phyloP scores from a whole-genome alignment of 2,888 invertebrate species.

The Drosophila paramelanica region DNA sequence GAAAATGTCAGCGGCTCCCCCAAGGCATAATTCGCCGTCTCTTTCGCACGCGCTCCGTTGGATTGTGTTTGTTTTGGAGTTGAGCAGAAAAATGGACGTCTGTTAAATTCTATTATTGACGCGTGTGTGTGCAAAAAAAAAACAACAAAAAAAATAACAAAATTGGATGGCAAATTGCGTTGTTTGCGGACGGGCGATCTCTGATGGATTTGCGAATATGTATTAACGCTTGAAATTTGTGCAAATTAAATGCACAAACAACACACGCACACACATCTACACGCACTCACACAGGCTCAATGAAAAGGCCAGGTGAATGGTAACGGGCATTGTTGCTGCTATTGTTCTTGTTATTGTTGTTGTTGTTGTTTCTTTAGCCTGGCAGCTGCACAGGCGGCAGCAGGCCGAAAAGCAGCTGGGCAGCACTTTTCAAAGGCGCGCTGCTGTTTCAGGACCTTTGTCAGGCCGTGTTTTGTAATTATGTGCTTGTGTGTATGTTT shows the following conservation, averaged over 20 bases:
- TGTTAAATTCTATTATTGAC: conserved; percentile 74
- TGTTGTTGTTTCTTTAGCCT: conserved; percentile 27
- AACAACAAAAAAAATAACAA: conserved; percentile 14
- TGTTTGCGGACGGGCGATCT: conserved; percentile 64
- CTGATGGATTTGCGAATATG: conserved; percentile 42
- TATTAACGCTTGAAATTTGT: conserved; percentile 38
- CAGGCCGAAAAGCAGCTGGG: conserved; percentile 13
- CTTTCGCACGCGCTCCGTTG: conserved; percentile 34
- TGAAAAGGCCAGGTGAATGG: conserved; percentile 43
- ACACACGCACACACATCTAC: conserved; percentile 31
- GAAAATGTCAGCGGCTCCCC: conserved; percentile 76
- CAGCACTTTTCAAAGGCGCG: conserved; percentile 40
- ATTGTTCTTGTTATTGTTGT: conserved; percentile 20
- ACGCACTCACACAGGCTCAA: conserved; percentile 14
- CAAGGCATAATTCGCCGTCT: conserved; percentile 61
- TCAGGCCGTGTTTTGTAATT: conserved; percentile 22
- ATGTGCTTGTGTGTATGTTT: conserved; percentile 5
- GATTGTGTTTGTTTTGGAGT: conserved; percentile 39
- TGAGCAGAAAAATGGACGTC: conserved; percentile 42
- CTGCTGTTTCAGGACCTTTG: conserved; percentile 33
- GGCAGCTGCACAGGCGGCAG: conserved; percentile 37
- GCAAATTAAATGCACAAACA: conserved; percentile 73
- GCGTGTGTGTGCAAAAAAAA: conserved; percentile 40
- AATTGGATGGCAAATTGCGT: conserved; percentile 71
- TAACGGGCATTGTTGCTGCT: conserved; percentile 31